Evolutionary conservation across 2,888 invertebrate species (phyloP), one percentile per base, ranked within the genome.

Genomic region (Napeogenes inachia): DNA sequence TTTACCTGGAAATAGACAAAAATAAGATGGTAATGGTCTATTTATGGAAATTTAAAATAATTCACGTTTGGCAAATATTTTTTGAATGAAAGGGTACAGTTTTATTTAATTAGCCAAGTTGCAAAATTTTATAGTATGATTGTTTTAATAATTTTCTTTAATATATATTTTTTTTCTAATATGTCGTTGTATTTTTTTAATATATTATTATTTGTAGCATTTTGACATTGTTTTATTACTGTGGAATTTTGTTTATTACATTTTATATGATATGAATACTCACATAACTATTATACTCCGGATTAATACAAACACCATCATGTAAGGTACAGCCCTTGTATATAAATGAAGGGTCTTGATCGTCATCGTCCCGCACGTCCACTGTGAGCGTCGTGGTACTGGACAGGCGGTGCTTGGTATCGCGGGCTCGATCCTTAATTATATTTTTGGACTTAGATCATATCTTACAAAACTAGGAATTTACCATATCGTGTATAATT

Each of bases 321-420:
- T 95, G 92, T 0, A 95, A 85, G 71, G 94, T 94, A 78, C 97
- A 97, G 13, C 96, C 96, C 42, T 95, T 94, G 86, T 97, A 97
- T 66, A 96, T 95, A 78, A 97, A 98, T 0, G 96, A 96, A 0
- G 97, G 97, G 78, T 96, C 97, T 77, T 96, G 95, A 77, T 98
- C 98, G 77, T 98, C 97, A 56, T 96, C 97, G 75, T 98, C 98
- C 73, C 94, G 92, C 12, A 98, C 93, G 74, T 95, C 95, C 3
- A 98, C 94, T 0, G 95, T 96, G 65, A 98, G 84, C 0, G 96
- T 97, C 1, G 97, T 95, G 32, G 97, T 97, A 13, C 96, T 94
- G 0, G 97, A 95, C 61, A 96, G 91, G 57, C 97, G 92, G 74
- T 95, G 94, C 13, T 93, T 92, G 42, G 92, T 92, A 76, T 96